These are phyloP conservation scores for Hippocampus abdominalis DNA, from an alignment of 2,113 vertebrate genomes.

Conservation along the genomic window DNA sequence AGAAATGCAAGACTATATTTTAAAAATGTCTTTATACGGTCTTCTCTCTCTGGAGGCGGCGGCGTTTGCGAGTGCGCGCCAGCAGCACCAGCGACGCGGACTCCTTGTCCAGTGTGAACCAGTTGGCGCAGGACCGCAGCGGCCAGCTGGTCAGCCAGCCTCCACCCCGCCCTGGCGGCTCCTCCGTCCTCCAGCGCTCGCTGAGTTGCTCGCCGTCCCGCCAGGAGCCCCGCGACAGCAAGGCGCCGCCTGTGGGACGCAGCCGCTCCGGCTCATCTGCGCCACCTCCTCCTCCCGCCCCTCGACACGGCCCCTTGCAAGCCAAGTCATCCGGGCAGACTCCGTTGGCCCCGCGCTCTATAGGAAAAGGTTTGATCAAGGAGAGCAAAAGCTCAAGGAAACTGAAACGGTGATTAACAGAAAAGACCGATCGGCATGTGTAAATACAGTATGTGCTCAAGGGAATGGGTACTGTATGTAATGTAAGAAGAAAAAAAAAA, in stretches of 20 bases:
- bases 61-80: slow-evolving; percentile 87
- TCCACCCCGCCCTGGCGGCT: slow-evolving; percentile 81
- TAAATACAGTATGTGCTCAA: slow-evolving; percentile 70
- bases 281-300: slow-evolving; percentile 77
- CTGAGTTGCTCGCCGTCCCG: slow-evolving; percentile 91
- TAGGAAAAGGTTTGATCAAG: slow-evolving; percentile 63
- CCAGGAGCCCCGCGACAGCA: slow-evolving; percentile 77
- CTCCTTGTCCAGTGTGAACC: slow-evolving; percentile 90
- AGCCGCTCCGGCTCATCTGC: slow-evolving; percentile 88
- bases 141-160: slow-evolving; percentile 84
- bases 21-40: not conserved
- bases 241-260: slow-evolving; percentile 75
- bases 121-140: slow-evolving; percentile 89
- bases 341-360: slow-evolving; percentile 73
- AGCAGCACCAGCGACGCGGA: slow-evolving; percentile 93
- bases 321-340: slow-evolving; percentile 73
- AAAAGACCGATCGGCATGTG: slow-evolving; percentile 60
- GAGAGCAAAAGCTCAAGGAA: slow-evolving; percentile 84
- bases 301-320: slow-evolving; percentile 81
- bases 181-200: slow-evolving; percentile 87
- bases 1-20: not conserved
- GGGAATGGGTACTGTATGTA: slow-evolving; percentile 76
- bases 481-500: slow-evolving; percentile 74
- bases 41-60: slow-evolving; percentile 60
- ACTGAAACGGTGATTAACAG: slow-evolving; percentile 81